phyloP scores from a whole-genome alignment of 2,797 vertebrate genomes.

The Sphenodon punctatus region DNA sequence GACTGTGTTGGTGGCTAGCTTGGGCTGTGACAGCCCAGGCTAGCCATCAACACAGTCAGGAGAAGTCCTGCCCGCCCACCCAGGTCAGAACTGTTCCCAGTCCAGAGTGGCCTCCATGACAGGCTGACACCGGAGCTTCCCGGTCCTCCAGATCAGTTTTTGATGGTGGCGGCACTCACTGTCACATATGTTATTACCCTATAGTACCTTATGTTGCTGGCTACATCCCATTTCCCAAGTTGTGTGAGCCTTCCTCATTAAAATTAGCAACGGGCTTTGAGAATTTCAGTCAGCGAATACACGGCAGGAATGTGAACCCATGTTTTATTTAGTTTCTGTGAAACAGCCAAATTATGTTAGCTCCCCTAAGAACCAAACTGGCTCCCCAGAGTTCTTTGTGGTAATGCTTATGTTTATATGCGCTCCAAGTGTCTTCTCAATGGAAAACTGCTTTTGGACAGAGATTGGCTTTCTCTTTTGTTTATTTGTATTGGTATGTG shows the following conservation, averaged over 20 bases:
- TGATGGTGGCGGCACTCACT: no score
- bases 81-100: no score
- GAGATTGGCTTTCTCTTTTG: not conserved
- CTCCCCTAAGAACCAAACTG: not conserved
- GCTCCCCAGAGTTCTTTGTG: not conserved
- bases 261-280: not conserved
- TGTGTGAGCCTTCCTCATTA: not conserved
- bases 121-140: no score
- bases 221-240: not conserved
- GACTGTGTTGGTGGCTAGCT: no score
- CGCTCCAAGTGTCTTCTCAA: not conserved
- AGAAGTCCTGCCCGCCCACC: no score
- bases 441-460: not conserved
- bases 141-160: no score
- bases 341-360: not conserved
- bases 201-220: no score
- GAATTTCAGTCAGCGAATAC: not conserved
- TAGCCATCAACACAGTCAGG: no score
- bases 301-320: not conserved
- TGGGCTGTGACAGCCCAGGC: no score
- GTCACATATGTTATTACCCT: no score
- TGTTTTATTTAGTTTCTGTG: not conserved
- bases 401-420: not conserved
- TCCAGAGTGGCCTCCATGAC: no score
- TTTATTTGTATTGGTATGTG: constrained; percentile 15